phyloP scores from a whole-genome alignment of 2,113 vertebrate genomes.

The Turdus rufiventris region DNA sequence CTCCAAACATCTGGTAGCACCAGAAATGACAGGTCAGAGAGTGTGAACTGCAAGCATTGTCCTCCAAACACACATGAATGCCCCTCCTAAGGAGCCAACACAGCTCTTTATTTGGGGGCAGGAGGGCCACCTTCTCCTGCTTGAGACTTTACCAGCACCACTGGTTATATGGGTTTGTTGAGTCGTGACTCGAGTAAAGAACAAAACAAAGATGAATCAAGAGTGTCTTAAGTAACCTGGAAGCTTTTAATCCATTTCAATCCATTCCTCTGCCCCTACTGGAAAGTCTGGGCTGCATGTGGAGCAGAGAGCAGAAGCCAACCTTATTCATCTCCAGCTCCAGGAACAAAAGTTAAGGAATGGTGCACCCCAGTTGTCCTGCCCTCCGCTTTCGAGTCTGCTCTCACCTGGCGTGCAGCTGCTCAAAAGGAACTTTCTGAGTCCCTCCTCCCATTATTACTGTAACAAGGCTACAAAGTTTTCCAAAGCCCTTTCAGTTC shows the following conservation, averaged over 20 bases:
- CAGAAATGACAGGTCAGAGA: neutral
- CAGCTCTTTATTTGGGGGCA: neutral
- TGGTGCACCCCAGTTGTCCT: neutral
- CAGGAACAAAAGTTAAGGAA: slow-evolving; percentile 6
- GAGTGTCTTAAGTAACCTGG: neutral
- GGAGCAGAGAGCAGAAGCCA: neutral
- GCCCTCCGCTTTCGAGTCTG: slow-evolving; percentile 21
- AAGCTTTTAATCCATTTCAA: neutral
- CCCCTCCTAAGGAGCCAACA: neutral
- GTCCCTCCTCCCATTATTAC: neutral
- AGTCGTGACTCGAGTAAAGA: neutral
- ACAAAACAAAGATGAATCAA: slow-evolving; percentile 10
- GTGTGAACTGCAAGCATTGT: neutral
- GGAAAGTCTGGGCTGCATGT: neutral
- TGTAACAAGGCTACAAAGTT: slow-evolving; percentile 33
- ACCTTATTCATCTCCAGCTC: slow-evolving; percentile 1
- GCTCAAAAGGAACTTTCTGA: slow-evolving; percentile 14
- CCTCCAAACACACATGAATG: neutral
- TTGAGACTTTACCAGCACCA: neutral
- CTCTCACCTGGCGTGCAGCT: neutral
- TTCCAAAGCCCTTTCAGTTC: slow-evolving; percentile 36
- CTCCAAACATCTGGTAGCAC: neutral
- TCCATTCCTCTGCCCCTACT: neutral
- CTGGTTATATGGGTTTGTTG: neutral
- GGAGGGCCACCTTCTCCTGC: neutral